These are phyloP conservation scores for Silvanus unidentatus DNA, from an alignment of 2,888 invertebrate species.

Conservation along the genomic window DNA sequence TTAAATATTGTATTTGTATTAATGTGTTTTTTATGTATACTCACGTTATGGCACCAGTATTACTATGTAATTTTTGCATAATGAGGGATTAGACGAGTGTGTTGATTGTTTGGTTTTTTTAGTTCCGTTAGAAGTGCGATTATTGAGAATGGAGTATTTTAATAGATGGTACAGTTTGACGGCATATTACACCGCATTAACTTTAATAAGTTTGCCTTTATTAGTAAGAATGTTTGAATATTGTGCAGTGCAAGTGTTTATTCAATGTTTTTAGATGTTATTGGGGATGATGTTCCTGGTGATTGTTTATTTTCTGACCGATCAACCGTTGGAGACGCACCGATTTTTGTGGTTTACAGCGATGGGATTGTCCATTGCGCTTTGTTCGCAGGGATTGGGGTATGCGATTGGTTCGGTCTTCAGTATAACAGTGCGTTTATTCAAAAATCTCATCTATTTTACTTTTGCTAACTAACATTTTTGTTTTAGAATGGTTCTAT, in stretches of 20 bases:
- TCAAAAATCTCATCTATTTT: not conserved
- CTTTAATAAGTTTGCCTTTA: constrained; percentile 51
- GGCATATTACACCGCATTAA: constrained; percentile 56
- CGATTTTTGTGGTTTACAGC: constrained; percentile 55
- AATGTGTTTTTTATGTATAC: constrained; percentile 61
- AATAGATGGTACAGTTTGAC: constrained; percentile 63
- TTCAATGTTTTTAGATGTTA: constrained; percentile 43
- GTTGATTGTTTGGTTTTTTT: constrained; percentile 22
- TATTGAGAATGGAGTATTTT: constrained; percentile 58
- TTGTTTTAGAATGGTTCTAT: constrained; percentile 57
- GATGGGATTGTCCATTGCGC: constrained; percentile 54
- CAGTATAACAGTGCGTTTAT: constrained; percentile 51
- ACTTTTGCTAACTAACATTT: constrained; percentile 8
- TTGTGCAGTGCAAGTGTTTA: not conserved
- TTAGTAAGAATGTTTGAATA: constrained; percentile 50
- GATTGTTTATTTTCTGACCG: constrained; percentile 55
- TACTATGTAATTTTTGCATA: constrained; percentile 49
- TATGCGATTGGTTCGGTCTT: constrained; percentile 61
- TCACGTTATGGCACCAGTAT: constrained; percentile 55
- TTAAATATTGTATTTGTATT: constrained; percentile 56
- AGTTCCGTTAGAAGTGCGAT: constrained; percentile 58
- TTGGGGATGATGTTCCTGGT: constrained; percentile 46
- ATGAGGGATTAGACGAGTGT: not conserved
- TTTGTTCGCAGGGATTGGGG: constrained; percentile 71
- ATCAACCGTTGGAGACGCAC: constrained; percentile 61